A percentile compares a stretch with the other conserved stretches of the same genome.
These are phyloP conservation scores for Chelonus insularis DNA, from an alignment of 1,140 invertebrate genomes.

Conservation along the genomic window DNA sequence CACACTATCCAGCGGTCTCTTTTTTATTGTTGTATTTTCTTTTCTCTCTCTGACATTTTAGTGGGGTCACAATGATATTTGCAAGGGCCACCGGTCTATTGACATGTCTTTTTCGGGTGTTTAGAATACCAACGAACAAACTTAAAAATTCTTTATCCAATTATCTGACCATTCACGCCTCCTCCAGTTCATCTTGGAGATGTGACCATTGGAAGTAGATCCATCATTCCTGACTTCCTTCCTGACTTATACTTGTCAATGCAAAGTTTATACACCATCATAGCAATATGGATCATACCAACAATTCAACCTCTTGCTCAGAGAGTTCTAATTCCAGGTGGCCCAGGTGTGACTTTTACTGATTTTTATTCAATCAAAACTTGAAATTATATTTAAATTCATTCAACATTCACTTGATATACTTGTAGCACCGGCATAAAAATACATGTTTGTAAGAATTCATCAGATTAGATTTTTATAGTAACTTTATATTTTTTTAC, in stretches of 20 bases:
- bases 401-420: not conserved
- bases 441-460: too few relatives aligned
- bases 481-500: too few relatives aligned
- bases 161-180: slow-evolving; percentile 45
- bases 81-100: slow-evolving; percentile 22
- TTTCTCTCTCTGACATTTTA: not conserved
- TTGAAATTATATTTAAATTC: slow-evolving; percentile 8
- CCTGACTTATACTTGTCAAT: not conserved
- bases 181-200: slow-evolving; percentile 1
- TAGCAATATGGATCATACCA: too few relatives aligned
- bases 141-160: slow-evolving; percentile 42
- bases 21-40: slow-evolving; percentile 3
- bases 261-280: slow-evolving; percentile 5
- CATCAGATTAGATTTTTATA: too few relatives aligned
- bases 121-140: slow-evolving; percentile 30
- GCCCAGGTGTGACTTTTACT: slow-evolving; percentile 17
- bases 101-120: not conserved
- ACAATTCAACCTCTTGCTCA: not conserved
- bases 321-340: slow-evolving; percentile 25
- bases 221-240: slow-evolving; percentile 25
- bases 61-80: slow-evolving; percentile 23
- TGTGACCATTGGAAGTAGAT: slow-evolving; percentile 25
- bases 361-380: slow-evolving; percentile 4
- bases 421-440: too few relatives aligned
- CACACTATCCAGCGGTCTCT: slow-evolving; percentile 6